Percentiles rank a stretch among this genome's conserved stretches.
These are phyloP conservation scores for Ecliptopera silaceata DNA, from an alignment of 2,888 invertebrate genomes.

Conservation along the genomic window DNA sequence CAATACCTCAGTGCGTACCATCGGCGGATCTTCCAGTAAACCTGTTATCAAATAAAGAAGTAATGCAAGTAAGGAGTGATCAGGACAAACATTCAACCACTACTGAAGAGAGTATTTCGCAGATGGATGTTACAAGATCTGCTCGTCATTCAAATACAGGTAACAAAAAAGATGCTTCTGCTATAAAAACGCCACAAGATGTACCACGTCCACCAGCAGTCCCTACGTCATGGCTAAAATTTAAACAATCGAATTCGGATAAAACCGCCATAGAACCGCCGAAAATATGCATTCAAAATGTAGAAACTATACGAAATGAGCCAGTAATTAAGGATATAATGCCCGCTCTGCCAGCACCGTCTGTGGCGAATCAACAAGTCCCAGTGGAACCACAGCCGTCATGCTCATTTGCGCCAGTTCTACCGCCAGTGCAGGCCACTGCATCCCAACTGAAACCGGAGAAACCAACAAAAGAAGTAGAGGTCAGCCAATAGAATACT, in stretches of 20 bases:
- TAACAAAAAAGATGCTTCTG: conserved; percentile 39
- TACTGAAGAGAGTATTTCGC: conserved; percentile 8
- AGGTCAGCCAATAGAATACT: conserved; percentile 65
- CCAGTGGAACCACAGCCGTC: conserved; percentile 65
- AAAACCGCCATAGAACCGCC: conserved; percentile 56
- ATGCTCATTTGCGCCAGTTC: conserved; percentile 65
- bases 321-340: conserved; percentile 49
- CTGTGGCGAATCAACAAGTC: conserved; percentile 42
- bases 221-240: conserved; percentile 69
- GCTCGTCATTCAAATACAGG: conserved; percentile 29
- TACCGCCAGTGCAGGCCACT: conserved; percentile 46
- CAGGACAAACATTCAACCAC: conserved; percentile 31
- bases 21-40: conserved; percentile 45
- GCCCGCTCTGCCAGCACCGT: conserved; percentile 46
- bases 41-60: conserved; percentile 37
- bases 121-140: conserved; percentile 35
- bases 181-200: conserved; percentile 44
- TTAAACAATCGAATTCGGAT: conserved; percentile 46
- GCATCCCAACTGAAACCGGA: conserved; percentile 68
- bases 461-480: conserved; percentile 72
- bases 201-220: conserved; percentile 71
- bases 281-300: conserved; percentile 63
- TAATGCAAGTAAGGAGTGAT: conserved; percentile 36
- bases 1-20: conserved; percentile 55
- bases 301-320: conserved; percentile 48